Conservation (phyloP, 2,888 invertebrate species). For the Limnephilus auricula region DNA sequence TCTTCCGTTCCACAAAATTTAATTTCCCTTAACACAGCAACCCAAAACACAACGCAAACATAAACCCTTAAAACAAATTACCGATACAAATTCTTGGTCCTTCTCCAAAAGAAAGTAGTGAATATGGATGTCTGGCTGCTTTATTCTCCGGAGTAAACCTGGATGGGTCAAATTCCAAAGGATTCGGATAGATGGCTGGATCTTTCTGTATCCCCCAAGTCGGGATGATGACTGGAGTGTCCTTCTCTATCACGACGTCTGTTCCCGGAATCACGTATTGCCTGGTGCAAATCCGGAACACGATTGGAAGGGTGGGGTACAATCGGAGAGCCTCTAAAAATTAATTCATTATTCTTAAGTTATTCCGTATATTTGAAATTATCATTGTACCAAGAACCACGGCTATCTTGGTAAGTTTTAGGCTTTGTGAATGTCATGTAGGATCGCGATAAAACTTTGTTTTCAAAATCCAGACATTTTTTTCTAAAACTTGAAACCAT, state of each 20-base stretch:
- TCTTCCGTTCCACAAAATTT: too few relatives aligned
- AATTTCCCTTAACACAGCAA: too few relatives aligned
- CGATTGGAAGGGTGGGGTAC: slow-evolving; percentile 69
- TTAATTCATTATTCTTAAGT: neutral
- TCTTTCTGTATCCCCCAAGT: slow-evolving; percentile 69
- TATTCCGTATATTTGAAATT: neutral
- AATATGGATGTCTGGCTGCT: slow-evolving; percentile 67
- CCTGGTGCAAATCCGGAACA: slow-evolving; percentile 67
- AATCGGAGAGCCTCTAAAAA: slow-evolving; percentile 70
- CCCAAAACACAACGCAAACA: neutral
- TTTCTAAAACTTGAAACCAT: too few relatives aligned
- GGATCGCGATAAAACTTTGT: too few relatives aligned
- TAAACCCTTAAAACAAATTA: slow-evolving; percentile 60
- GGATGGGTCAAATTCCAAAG: slow-evolving; percentile 70
- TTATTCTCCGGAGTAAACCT: slow-evolving; percentile 69
- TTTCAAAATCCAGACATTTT: too few relatives aligned
- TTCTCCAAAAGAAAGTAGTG: slow-evolving; percentile 68
- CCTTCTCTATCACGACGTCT: slow-evolving; percentile 68
- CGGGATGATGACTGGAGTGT: slow-evolving; percentile 69
- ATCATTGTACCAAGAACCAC: too few relatives aligned
- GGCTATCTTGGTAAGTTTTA: too few relatives aligned
- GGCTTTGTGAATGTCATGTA: too few relatives aligned
- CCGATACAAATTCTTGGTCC: slow-evolving; percentile 68
- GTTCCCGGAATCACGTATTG: slow-evolving; percentile 68
- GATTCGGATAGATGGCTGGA: slow-evolving; percentile 69